Evolutionary conservation across 2,797 vertebrate genomes (phyloP), one percentile per base, ranked within the genome.

Genomic region (Cuniculus paca): DNA sequence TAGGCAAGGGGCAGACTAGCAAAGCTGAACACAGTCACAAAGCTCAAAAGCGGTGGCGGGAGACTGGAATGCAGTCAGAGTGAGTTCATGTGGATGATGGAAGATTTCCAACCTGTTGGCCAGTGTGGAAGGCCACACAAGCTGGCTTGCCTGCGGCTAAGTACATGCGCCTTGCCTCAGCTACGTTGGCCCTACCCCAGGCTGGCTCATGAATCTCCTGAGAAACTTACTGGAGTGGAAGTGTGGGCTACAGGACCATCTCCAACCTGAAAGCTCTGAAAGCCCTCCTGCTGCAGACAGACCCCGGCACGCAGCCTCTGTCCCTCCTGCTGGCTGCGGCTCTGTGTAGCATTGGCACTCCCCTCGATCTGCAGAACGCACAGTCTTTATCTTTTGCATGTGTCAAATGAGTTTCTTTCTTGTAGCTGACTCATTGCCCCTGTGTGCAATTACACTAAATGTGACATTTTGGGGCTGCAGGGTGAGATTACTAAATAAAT

Each of bases 11-110:
- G n/a, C 42, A 90, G 82, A 54, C 36, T 68, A 48, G 95, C 26
- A 54, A 83, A 42, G 16, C 61, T 86, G 48, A 36, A 83, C 94
- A 88, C 19, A 82, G 48, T 77, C 70, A 87, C 48, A 84, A 77
- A 9, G 61, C 86, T 84, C 74, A 56, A 91, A 80, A 90, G 31
- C 56, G 78, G 45, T 60, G 31, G n/a, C 20, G 78, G 42, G 50
- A 91, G 83, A 56, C 24, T 87, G 26, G 65, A 84, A 90, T 63
- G 65, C 93, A 82, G 42, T 54, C 60, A 74, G 54, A 56, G 68
- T 58, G 83, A 88, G 72, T 95, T 94, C 39, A 80, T 94, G 79
- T 58, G 28, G 68, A 60, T 75, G 9, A 58, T 74, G 90, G 84
- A 93, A 74, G 68, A 50, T 78, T 83, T 82, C 70, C 74, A 83